These are phyloP conservation scores for Panthera leo DNA, from an alignment of 2,113 vertebrate genomes.

Conservation along the genomic window DNA sequence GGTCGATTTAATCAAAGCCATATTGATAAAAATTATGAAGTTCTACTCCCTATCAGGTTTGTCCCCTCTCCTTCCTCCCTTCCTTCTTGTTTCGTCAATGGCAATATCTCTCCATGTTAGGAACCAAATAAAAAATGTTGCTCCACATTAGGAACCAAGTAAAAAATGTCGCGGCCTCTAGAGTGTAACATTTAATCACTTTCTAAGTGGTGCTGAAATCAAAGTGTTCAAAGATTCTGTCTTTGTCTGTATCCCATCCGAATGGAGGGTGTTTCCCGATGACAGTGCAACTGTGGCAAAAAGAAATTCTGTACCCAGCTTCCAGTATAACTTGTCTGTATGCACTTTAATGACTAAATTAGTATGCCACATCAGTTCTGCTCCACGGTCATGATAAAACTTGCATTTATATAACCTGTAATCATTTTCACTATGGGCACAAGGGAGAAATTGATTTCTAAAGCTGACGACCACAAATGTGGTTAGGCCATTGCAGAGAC, in stretches of 20 bases:
- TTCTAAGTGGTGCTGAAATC: slow-evolving; percentile 50
- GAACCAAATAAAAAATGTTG: not conserved
- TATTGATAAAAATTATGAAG: not conserved
- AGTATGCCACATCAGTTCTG: slow-evolving; percentile 76
- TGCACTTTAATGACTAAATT: slow-evolving; percentile 86
- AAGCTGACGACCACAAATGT: slow-evolving; percentile 63
- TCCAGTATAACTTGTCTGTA: slow-evolving; percentile 76
- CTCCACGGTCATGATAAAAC: slow-evolving; percentile 76
- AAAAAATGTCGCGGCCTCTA: not conserved
- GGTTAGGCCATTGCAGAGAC: not conserved
- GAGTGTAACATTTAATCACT: slow-evolving; percentile 50
- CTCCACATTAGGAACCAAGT: not conserved
- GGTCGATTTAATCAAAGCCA: not conserved
- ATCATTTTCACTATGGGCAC: slow-evolving; percentile 76
- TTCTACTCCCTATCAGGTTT: not conserved
- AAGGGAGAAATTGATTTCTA: slow-evolving; percentile 78
- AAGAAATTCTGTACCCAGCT: slow-evolving; percentile 60
- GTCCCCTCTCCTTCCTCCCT: not conserved
- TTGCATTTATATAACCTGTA: slow-evolving; percentile 81
- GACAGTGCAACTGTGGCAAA: slow-evolving; percentile 24
- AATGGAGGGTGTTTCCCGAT: slow-evolving; percentile 14
- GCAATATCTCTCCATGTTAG: not conserved
- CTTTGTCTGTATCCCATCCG: slow-evolving; percentile 2
- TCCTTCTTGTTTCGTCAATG: not conserved
- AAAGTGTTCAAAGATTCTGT: slow-evolving; percentile 6